Conservation (phyloP, 2,797 vertebrate genomes). For the Urocyon cinereoargenteus region DNA sequence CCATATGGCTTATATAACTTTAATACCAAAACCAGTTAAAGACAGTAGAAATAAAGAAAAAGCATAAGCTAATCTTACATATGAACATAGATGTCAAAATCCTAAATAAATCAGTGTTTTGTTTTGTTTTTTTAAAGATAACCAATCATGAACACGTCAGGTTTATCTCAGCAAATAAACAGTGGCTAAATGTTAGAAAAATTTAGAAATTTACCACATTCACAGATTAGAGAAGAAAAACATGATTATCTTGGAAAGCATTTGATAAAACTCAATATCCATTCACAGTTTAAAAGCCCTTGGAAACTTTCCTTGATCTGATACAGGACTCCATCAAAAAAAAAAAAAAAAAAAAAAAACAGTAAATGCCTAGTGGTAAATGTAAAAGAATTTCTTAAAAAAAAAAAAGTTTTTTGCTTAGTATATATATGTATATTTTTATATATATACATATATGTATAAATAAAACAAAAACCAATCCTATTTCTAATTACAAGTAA, state of each 20-base stretch:
- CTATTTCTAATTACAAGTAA: slow-evolving; percentile 23
- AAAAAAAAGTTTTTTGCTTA: not conserved
- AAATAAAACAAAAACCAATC: slow-evolving; percentile 8
- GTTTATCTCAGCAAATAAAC: slow-evolving; percentile 11
- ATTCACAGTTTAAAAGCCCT: not conserved
- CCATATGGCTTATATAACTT: not conserved
- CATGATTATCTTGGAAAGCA: not conserved
- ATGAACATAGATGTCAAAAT: slow-evolving; percentile 19
- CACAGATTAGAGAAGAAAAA: not conserved
- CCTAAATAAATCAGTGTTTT: not conserved
- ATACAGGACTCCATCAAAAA: not conserved
- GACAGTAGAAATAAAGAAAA: not conserved
- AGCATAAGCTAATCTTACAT: not conserved
- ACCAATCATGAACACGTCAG: not conserved
- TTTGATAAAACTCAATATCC: not conserved
- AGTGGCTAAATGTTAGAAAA: slow-evolving; percentile 28
- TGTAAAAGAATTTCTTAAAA: not conserved
- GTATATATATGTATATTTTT: not conserved
- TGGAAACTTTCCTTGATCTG: slow-evolving; percentile 24
- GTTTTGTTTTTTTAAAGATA: not conserved
- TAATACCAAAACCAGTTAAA: slow-evolving; percentile 18
- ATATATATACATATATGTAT: not conserved
- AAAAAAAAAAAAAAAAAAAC: not conserved
- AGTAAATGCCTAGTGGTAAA: not conserved
- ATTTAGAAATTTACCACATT: not conserved